Conservation (phyloP, 1,140 invertebrate genomes). For the Danaus melanippus region DNA sequence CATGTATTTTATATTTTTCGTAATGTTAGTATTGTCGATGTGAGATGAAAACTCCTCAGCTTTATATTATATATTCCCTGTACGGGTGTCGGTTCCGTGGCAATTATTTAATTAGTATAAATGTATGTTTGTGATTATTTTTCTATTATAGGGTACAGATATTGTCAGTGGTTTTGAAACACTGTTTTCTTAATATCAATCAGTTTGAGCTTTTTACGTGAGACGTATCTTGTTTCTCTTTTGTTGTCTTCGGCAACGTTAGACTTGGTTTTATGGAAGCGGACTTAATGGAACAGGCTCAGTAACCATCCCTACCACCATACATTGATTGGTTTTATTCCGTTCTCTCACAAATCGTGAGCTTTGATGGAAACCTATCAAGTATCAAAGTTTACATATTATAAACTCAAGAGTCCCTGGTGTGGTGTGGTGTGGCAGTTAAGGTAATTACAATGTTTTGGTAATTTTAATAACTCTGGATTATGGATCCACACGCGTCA, state of each 20-base stretch:
- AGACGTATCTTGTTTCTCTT: slow-evolving; percentile 25
- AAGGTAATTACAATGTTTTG: slow-evolving; percentile 27
- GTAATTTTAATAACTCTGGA: slow-evolving; percentile 57
- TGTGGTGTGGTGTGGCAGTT: too few species aligned
- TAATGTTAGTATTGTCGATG: too few species aligned
- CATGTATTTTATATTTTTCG: too few species aligned
- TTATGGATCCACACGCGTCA: slow-evolving; percentile 68
- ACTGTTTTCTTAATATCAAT: too few species aligned
- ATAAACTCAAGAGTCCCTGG: neutral
- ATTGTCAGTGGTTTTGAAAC: too few species aligned
- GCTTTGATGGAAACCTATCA: slow-evolving; percentile 1
- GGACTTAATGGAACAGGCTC: slow-evolving; percentile 18
- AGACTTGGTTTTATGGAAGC: slow-evolving; percentile 20
- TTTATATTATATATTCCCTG: too few species aligned
- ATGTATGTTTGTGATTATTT: too few species aligned
- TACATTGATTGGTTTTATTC: neutral
- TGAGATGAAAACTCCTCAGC: too few species aligned
- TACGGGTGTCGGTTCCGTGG: too few species aligned
- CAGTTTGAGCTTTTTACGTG: slow-evolving; percentile 4
- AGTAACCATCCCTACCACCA: slow-evolving; percentile 3
- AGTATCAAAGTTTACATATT: neutral
- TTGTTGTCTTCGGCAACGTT: slow-evolving; percentile 24
- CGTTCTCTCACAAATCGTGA: neutral
- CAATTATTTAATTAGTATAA: too few species aligned
- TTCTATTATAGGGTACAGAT: too few species aligned